Conservation (phyloP, 1,140 invertebrate genomes). For the Drosophila littoralis region DNA sequence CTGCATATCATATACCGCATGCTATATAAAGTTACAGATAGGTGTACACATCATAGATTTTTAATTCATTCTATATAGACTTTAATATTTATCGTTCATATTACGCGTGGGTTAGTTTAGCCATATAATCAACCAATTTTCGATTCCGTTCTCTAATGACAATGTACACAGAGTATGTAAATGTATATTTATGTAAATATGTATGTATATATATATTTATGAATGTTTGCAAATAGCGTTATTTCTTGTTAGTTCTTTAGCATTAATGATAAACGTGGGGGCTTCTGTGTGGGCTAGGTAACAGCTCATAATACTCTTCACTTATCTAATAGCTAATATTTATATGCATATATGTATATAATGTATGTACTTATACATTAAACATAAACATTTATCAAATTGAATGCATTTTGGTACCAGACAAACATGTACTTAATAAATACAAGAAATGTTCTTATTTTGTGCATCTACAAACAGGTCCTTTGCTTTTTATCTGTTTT, state of each 20-base stretch:
- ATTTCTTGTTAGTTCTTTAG: conserved; percentile 33
- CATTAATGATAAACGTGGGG: conserved; percentile 38
- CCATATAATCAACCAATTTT: conserved; percentile 22
- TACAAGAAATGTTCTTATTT: conserved; percentile 53
- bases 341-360: conserved; percentile 9
- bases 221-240: conserved; percentile 30
- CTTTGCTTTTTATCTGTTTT: background rate
- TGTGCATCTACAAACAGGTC: conserved; percentile 46
- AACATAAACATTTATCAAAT: conserved; percentile 68
- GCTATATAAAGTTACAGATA: conserved; percentile 31
- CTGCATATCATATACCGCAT: background rate
- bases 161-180: conserved; percentile 28
- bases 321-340: conserved; percentile 22
- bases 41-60: conserved; percentile 35
- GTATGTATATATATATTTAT: conserved; percentile 51
- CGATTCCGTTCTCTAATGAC: conserved; percentile 24
- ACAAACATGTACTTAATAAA: conserved; percentile 67
- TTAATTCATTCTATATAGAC: conserved; percentile 25
- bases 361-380: conserved; percentile 41
- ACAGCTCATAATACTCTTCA: conserved; percentile 38
- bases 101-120: conserved; percentile 53
- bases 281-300: conserved; percentile 43
- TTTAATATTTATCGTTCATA: conserved; percentile 33
- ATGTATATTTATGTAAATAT: conserved; percentile 40
- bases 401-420: conserved; percentile 74